phyloP scores from a whole-genome alignment of 1,140 invertebrate species.

The Latrodectus geometricus region DNA sequence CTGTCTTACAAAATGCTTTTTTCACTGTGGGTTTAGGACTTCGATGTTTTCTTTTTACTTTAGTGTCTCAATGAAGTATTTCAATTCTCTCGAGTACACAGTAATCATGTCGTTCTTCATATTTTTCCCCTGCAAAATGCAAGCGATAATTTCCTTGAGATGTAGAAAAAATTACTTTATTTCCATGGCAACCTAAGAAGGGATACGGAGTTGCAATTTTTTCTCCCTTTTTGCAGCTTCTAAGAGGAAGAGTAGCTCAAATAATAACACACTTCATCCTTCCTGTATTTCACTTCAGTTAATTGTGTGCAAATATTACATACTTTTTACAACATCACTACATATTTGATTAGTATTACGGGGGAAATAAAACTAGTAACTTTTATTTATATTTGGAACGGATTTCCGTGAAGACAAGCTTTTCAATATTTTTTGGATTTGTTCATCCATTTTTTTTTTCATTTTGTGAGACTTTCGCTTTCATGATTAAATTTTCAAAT shows the following conservation, averaged over 20 bases:
- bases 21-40: not conserved
- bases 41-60: not conserved
- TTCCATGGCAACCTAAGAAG: not conserved
- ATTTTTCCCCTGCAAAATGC: not conserved
- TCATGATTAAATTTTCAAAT: too few species aligned
- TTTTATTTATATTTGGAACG: too few species aligned
- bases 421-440: too few species aligned
- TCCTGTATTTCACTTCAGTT: not conserved
- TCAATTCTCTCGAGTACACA: not conserved
- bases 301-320: not conserved
- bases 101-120: not conserved
- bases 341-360: too few species aligned
- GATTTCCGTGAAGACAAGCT: too few species aligned
- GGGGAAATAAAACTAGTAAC: too few species aligned
- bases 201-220: not conserved
- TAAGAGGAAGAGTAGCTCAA: not conserved
- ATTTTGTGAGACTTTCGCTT: too few species aligned
- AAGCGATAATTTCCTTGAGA: not conserved
- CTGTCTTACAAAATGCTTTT: not conserved
- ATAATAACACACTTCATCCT: not conserved
- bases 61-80: not conserved
- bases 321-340: too few species aligned
- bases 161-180: not conserved
- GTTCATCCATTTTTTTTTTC: too few species aligned
- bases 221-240: not conserved